Conservation (phyloP, 2,797 vertebrate species). For the Otolemur crassicaudatus region DNA sequence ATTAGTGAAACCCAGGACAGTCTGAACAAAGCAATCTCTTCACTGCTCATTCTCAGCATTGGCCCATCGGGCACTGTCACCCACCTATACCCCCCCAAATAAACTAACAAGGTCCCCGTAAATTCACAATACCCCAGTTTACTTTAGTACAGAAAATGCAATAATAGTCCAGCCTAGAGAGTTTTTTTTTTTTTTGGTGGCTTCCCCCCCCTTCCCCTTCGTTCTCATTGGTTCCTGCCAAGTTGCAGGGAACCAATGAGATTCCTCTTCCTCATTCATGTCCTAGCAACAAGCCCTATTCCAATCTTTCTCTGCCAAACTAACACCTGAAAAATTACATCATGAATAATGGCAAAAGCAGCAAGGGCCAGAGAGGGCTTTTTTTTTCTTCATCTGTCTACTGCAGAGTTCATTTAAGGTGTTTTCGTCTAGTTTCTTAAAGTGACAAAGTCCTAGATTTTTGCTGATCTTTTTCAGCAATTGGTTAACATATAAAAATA, state of each 20-base stretch:
- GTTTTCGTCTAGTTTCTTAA: constrained; percentile 88
- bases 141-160: constrained; percentile 85
- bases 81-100: constrained; percentile 43
- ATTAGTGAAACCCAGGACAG: constrained; percentile 71
- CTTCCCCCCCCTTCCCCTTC: constrained; percentile 77
- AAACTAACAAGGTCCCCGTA: constrained; percentile 3
- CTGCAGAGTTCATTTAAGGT: constrained; percentile 89
- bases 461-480: constrained; percentile 51
- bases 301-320: constrained; percentile 90
- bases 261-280: constrained; percentile 89
- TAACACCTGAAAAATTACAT: constrained; percentile 95
- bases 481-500: neutral
- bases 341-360: constrained; percentile 92
- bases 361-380: constrained; percentile 85
- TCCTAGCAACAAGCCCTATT: constrained; percentile 96
- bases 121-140: constrained; percentile 70
- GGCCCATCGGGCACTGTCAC: constrained; percentile 55
- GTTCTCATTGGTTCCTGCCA: constrained; percentile 90
- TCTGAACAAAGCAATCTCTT: constrained; percentile 60
- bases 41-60: constrained; percentile 70
- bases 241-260: constrained; percentile 90
- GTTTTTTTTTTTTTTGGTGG: constrained; percentile 62
- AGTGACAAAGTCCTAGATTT: constrained; percentile 73
- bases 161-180: constrained; percentile 90
- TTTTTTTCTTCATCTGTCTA: constrained; percentile 82